Evolutionary conservation across 2,797 vertebrate genomes (phyloP).

Genomic region (Helarctos malayanus): DNA sequence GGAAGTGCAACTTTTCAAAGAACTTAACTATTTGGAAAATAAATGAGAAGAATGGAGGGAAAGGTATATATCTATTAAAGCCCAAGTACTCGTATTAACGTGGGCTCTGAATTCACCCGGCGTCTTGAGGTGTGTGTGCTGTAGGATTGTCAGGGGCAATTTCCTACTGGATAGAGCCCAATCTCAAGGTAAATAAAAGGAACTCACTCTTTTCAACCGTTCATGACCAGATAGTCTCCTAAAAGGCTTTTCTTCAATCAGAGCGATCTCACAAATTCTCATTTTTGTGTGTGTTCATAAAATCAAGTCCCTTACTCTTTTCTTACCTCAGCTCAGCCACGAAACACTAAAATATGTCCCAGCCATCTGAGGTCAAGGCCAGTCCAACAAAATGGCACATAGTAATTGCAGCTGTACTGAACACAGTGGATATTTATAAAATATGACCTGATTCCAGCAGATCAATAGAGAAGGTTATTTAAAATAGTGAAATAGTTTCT

Average conservation of each 20-base stretch:
- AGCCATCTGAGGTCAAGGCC: conserved; percentile 74
- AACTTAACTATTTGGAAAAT: conserved; percentile 58
- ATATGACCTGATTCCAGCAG: conserved; percentile 71
- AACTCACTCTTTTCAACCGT: neutral
- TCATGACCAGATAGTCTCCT: conserved; percentile 42
- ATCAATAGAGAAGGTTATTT: conserved; percentile 84
- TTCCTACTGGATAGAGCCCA: neutral
- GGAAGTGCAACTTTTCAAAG: neutral
- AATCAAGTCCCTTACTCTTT: conserved; percentile 54
- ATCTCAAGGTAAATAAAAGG: conserved; percentile 64
- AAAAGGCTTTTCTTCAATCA: conserved; percentile 70
- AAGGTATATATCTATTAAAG: neutral
- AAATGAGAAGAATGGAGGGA: conserved; percentile 19
- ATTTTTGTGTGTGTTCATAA: conserved; percentile 66
- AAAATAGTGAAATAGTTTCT: conserved; percentile 74
- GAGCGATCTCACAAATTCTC: conserved; percentile 48
- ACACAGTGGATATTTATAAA: conserved; percentile 82
- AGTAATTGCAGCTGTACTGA: conserved; percentile 78
- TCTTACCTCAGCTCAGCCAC: conserved; percentile 53
- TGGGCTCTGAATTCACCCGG: neutral
- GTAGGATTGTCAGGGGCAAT: neutral
- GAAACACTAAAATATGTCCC: conserved; percentile 69
- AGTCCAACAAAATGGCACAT: conserved; percentile 74
- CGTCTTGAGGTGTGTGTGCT: neutral
- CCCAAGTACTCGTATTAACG: neutral